Conservation (phyloP, 1,140 invertebrate species). For the Drosophila kanapiae region DNA sequence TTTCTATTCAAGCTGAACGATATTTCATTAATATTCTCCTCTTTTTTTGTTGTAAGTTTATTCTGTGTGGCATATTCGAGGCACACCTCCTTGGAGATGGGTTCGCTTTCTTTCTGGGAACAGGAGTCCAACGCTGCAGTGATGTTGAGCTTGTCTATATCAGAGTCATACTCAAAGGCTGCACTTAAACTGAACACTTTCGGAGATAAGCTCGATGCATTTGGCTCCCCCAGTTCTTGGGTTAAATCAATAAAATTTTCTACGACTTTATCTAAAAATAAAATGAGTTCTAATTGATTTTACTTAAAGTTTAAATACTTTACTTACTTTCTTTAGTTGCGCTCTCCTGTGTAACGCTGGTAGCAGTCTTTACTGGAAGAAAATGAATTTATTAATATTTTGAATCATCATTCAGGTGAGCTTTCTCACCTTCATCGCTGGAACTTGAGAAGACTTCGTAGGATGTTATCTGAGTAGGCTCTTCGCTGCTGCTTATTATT, state of each 20-base stretch:
- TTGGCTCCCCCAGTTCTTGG: slow-evolving; percentile 5
- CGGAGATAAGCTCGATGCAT: not conserved
- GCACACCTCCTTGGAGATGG: slow-evolving; percentile 30
- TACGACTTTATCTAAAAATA: not conserved
- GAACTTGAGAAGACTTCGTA: slow-evolving; percentile 52
- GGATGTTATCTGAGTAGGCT: slow-evolving; percentile 12
- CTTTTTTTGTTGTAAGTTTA: not conserved
- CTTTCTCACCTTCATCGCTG: slow-evolving; percentile 68
- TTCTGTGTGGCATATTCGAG: slow-evolving; percentile 18
- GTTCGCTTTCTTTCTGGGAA: slow-evolving; percentile 6
- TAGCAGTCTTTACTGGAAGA: slow-evolving; percentile 68
- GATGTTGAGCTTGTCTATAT: slow-evolving; percentile 20
- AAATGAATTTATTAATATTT: slow-evolving; percentile 7
- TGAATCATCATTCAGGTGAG: not conserved
- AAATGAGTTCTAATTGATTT: not conserved
- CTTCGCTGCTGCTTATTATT: slow-evolving; percentile 15
- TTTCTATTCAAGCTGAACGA: not conserved
- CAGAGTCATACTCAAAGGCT: slow-evolving; percentile 17
- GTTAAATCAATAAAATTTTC: slow-evolving; percentile 47
- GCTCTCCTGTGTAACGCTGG: slow-evolving; percentile 12
- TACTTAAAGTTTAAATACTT: no score
- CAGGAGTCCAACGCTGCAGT: not conserved
- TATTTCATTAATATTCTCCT: not conserved
- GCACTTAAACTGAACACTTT: slow-evolving; percentile 1
- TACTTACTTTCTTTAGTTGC: slow-evolving; percentile 12